A percentile compares a stretch with the other conserved stretches of the same genome.
Conservation (phyloP, 2,113 vertebrate genomes). For the Phyllopteryx taeniolatus region DNA sequence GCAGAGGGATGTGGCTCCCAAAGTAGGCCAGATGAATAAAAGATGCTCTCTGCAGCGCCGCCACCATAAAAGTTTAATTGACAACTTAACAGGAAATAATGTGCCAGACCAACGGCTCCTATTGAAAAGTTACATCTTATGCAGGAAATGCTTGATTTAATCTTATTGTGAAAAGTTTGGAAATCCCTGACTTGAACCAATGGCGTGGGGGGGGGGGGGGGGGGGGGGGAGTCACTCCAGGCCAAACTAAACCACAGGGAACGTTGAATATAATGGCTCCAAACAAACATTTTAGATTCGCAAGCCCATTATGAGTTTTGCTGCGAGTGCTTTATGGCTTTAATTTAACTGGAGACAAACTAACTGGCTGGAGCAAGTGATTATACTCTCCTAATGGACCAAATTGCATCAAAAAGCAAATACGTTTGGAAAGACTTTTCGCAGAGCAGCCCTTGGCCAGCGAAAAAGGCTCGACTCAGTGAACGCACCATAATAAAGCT, state of each 20-base stretch:
- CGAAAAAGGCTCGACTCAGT: not conserved
- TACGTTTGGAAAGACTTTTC: not conserved
- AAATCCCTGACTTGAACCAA: not conserved
- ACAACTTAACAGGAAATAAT: constrained; percentile 53
- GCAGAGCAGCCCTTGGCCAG: not conserved
- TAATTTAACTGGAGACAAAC: not conserved
- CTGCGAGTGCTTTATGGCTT: constrained; percentile 1
- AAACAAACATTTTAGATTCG: not conserved
- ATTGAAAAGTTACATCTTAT: not conserved
- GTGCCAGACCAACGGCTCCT: constrained; percentile 5
- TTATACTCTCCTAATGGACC: not conserved
- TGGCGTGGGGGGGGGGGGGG: not conserved
- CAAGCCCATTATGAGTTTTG: not conserved
- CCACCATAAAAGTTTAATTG: constrained; percentile 49
- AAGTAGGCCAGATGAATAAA: constrained; percentile 47
- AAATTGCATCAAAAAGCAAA: not conserved
- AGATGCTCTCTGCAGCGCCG: constrained; percentile 21
- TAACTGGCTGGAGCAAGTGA: not conserved
- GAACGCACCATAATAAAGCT: constrained; percentile 3
- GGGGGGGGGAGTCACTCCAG: not conserved
- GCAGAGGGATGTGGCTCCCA: constrained; percentile 29
- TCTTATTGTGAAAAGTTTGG: not conserved
- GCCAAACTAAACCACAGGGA: not conserved
- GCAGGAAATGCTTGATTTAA: not conserved
- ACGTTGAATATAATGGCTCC: not conserved